Evolutionary conservation across 2,113 vertebrate species (phyloP).

Genomic region (Scortum barcoo): DNA sequence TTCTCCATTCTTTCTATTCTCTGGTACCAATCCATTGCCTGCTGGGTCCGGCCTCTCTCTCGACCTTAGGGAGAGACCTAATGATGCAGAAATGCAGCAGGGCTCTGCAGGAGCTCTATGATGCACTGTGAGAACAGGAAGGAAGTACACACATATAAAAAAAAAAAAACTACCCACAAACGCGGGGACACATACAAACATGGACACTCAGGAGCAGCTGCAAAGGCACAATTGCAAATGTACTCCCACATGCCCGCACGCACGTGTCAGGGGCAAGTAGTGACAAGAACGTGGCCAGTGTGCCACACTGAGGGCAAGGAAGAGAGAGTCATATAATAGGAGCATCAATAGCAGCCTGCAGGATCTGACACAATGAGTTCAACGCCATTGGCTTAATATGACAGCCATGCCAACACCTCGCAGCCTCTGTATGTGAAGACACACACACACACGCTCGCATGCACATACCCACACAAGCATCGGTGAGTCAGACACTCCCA

Average conservation of each 20-base stretch:
- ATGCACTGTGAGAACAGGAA: slow-evolving; percentile 56
- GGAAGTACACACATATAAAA: slow-evolving; percentile 12
- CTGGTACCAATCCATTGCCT: slow-evolving; percentile 53
- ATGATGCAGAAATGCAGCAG: slow-evolving; percentile 75
- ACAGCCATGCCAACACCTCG: slow-evolving; percentile 74
- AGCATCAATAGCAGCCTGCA: slow-evolving; percentile 74
- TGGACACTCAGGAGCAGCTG: slow-evolving; percentile 42
- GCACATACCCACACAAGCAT: slow-evolving; percentile 22
- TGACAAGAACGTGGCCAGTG: slow-evolving; percentile 57
- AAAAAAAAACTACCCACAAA: slow-evolving; percentile 49
- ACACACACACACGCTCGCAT: slow-evolving; percentile 13
- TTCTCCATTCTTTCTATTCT: slow-evolving; percentile 18
- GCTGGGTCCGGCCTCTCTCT: slow-evolving; percentile 43
- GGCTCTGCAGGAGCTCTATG: slow-evolving; percentile 56
- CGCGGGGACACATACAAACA: slow-evolving; percentile 26
- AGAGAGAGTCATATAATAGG: slow-evolving; percentile 60
- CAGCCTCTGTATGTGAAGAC: slow-evolving; percentile 56
- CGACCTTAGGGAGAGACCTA: slow-evolving; percentile 67
- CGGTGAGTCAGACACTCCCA: slow-evolving; percentile 78
- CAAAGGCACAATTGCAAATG: slow-evolving; percentile 48
- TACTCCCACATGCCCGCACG: slow-evolving; percentile 16
- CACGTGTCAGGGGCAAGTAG: slow-evolving; percentile 46
- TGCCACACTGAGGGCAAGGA: slow-evolving; percentile 48
- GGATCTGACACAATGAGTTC: slow-evolving; percentile 79
- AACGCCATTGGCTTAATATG: slow-evolving; percentile 70